These are phyloP conservation scores for Moxostoma hubbsi DNA, from an alignment of 2,797 vertebrate genomes.

Conservation along the genomic window DNA sequence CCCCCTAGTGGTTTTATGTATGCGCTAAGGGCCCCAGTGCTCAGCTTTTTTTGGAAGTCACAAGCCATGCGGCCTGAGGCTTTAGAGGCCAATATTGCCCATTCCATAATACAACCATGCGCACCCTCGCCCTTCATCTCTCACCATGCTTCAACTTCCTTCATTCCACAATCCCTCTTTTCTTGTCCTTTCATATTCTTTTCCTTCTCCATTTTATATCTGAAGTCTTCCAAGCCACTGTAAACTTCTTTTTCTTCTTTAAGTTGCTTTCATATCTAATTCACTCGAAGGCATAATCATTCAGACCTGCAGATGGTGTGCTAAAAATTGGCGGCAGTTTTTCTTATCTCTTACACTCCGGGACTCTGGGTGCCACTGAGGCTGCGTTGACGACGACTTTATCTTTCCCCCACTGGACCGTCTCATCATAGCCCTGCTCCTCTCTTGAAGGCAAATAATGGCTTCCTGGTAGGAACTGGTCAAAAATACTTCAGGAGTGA, in stretches of 20 bases:
- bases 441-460: slow-evolving; percentile 33
- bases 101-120: too few relatives aligned
- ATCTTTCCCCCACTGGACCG: slow-evolving; percentile 40
- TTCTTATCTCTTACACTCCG: slow-evolving; percentile 43
- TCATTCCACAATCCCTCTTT: not conserved
- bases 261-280: slow-evolving; percentile 48
- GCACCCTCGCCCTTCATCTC: not conserved
- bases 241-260: slow-evolving; percentile 20
- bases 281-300: slow-evolving; percentile 44
- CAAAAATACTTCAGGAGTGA: slow-evolving; percentile 18
- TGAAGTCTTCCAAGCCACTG: slow-evolving; percentile 12
- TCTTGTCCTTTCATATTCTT: not conserved
- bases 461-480: slow-evolving; percentile 13
- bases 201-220: slow-evolving; percentile 26
- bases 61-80: too few relatives aligned
- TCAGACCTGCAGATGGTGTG: slow-evolving; percentile 31
- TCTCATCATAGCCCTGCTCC: slow-evolving; percentile 5
- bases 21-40: not conserved
- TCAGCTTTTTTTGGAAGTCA: not conserved
- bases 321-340: slow-evolving; percentile 10
- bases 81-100: too few relatives aligned
- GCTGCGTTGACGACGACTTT: slow-evolving; percentile 46
- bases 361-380: slow-evolving; percentile 6
- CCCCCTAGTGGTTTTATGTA: too few relatives aligned
- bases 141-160: not conserved